A percentile compares a stretch with the other conserved stretches of the same genome.
Evolutionary conservation across 2,113 vertebrate species (phyloP).

Genomic region (Platycercus adscitus): DNA sequence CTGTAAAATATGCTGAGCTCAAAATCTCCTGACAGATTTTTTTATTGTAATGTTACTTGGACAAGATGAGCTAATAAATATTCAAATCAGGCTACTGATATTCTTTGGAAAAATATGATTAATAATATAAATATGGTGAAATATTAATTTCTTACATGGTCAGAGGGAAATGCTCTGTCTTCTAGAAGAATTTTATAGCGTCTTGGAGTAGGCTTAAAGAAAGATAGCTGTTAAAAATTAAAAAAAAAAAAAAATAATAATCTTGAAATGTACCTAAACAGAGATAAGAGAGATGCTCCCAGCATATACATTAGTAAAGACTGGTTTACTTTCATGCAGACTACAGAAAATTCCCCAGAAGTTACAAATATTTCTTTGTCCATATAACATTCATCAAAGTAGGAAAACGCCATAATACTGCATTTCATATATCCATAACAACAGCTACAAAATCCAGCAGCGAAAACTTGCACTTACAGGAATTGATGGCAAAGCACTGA

Average conservation of each 20-base stretch:
- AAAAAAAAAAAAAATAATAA: constrained; percentile 14
- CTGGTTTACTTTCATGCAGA: background rate
- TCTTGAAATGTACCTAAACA: constrained; percentile 37
- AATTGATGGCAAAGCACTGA: background rate
- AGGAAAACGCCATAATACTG: background rate
- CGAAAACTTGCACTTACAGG: background rate
- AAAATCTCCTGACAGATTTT: constrained; percentile 70
- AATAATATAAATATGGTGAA: constrained; percentile 70
- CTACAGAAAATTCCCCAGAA: constrained; percentile 12
- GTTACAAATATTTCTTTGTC: background rate
- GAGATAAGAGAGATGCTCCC: constrained; percentile 16
- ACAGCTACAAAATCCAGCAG: background rate
- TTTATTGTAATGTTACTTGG: constrained; percentile 61
- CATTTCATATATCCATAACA: background rate
- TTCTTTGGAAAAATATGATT: constrained; percentile 48
- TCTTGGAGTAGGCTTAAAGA: constrained; percentile 90
- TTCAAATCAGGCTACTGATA: constrained; percentile 58
- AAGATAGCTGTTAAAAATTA: constrained; percentile 83
- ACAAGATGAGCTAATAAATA: constrained; percentile 72
- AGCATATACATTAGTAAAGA: constrained; percentile 26
- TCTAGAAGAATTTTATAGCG: constrained; percentile 93
- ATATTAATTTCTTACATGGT: constrained; percentile 87
- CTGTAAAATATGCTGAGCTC: constrained; percentile 69
- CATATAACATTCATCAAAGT: background rate
- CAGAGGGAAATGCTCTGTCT: constrained; percentile 92